Conservation (phyloP, 2,113 vertebrate species). For the Anseranas semipalmata region DNA sequence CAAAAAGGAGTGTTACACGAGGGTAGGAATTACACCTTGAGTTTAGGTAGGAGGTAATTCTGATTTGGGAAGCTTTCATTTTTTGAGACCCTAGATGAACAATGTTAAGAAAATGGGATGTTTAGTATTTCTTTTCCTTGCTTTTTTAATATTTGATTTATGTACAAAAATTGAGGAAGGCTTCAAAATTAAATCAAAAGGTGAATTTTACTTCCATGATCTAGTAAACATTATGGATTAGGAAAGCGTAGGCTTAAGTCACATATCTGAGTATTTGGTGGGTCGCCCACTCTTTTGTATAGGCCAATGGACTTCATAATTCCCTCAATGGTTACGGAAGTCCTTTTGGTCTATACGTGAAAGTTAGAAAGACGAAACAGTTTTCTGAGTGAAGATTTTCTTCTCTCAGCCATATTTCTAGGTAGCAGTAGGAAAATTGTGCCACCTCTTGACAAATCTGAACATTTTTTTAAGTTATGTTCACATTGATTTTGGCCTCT, state of each 20-base stretch:
- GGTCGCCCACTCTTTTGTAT: neutral
- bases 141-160: neutral
- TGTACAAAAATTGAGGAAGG: neutral
- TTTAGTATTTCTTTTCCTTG: neutral
- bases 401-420: neutral
- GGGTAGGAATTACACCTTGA: neutral
- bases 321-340: neutral
- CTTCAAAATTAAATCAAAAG: neutral
- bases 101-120: neutral
- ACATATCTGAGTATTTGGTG: neutral
- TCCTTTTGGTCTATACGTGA: neutral
- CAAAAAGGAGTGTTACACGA: neutral
- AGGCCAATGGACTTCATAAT: neutral
- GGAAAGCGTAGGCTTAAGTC: neutral
- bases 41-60: neutral
- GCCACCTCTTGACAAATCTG: neutral
- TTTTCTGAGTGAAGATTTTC: neutral
- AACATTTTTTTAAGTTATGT: accelerated
- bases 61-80: neutral
- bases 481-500: neutral
- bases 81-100: neutral
- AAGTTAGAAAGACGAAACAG: neutral
- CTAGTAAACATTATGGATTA: neutral
- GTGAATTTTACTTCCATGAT: neutral
- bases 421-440: neutral